Evolutionary conservation across 2,113 vertebrate species (phyloP), one percentile per base, ranked within the genome.

Genomic region (Ciconia maguari): DNA sequence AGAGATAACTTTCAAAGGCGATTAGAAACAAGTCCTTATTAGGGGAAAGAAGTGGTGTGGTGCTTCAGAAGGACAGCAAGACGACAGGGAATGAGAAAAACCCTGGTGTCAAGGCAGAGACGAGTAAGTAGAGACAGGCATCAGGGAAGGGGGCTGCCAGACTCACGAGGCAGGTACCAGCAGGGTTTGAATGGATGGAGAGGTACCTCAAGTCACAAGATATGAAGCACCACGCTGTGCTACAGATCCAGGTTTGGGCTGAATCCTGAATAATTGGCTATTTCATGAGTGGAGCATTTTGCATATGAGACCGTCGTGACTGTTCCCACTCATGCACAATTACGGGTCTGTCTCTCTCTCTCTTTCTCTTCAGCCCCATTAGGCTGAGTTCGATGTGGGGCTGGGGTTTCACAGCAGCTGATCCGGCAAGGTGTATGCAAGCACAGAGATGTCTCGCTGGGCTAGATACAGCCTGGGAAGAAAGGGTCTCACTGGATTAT

Each of bases 11-110:
- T 93, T 90, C 48, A 60, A 85, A 85, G 66, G 44, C 22, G 0
- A 82, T 74, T 66, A 88, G 71, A 86, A 94, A 57, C 44, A 88
- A 91, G 42, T 62, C 92, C 92, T 93, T 96, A 87, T 88, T 85
- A 95, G 95, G 82, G 92, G 62, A 72, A 72, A 80, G 64, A 86
- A 69, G 30, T 12, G 22, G 34, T 7, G 5, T 32, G 57, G 55
- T 75, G 65, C 74, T 84, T n/a, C 64, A 11, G 15, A 88, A 83
- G 66, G 65, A 52, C 44, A 87, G 38, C 1, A 1, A 74, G 83
- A 55, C 5, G 26, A 51, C 16, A 68, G 19, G 29, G 51, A 51
- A 90, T 36, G 71, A 85, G 70, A 79, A 85, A 93, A 87, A 10
- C 16, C 15, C 20, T 4, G 4, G 7, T 90, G 48, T 96, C 25